Evolutionary conservation across 1,140 invertebrate genomes (phyloP), one percentile per base, ranked within the genome.

Genomic region (Trissolcus basalis): DNA sequence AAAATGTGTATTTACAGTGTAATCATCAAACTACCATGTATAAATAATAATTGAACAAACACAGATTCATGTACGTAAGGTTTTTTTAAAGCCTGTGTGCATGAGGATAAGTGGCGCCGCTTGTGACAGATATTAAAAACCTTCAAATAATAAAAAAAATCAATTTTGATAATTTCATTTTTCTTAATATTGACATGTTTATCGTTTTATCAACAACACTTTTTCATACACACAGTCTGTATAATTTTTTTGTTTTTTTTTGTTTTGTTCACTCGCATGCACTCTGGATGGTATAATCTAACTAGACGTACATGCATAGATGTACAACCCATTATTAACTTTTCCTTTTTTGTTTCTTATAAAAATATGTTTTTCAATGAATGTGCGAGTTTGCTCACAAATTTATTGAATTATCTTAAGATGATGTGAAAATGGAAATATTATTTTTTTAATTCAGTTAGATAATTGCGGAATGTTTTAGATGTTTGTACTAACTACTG

Each of bases 1-100:
- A 81, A 27, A 77, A 61, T 70, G 73, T 76, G 78, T 88, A 87
- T 87, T 86, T 88, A 87, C 86, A 87, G 64, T 83, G 80, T 80
- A 83, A 83, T 83, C 83, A 84, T 86, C 86, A 85, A 85, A 80
- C 82, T 81, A 75, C 53, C 58, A 58, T 79, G 68, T 81, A 82
- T 79, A 81, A 79, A 81, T 77, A 81, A 11, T 11, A 74, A 80
- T 82, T 56, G 58, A 69, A 75, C 19, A 43, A n/a, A 79, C 55
- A 64, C 53, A 59, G 74, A 71, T 71, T 59, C 61, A 63, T 77
- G 71, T 64, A 68, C 60, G 36, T 54, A 8, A 49, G 48, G 9
- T 65, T 70, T 69, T n/a, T 68, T 39, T 2, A 39, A 39, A 39
- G 19, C 19, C 19, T 27, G 19, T 27, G 19, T 27, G 19, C 19